These are phyloP conservation scores for Phyllotreta cruciferae DNA, from an alignment of 2,888 invertebrate genomes.

Conservation along the genomic window DNA sequence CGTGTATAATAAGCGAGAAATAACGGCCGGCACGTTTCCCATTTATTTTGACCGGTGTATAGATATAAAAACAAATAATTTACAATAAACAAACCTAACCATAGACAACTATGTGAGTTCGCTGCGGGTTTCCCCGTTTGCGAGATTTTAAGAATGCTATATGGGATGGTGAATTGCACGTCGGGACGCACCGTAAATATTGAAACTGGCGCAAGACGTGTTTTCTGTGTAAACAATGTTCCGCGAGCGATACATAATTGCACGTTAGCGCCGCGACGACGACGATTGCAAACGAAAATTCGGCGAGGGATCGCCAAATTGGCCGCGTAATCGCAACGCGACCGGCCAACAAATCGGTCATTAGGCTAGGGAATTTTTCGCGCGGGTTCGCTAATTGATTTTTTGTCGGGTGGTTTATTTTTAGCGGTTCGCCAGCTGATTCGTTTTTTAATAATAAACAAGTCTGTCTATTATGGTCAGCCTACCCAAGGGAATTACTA, in stretches of 20 bases:
- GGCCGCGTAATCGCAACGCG: too few relatives aligned
- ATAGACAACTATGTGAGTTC: conserved; percentile 11
- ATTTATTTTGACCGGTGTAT: conserved; percentile 23
- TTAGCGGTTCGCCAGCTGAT: too few relatives aligned
- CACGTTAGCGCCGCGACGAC: conserved; percentile 30
- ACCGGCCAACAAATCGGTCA: too few relatives aligned
- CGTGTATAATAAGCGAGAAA: too few relatives aligned
- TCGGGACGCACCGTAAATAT: conserved; percentile 43
- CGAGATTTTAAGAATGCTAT: background rate
- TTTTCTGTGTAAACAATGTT: conserved; percentile 57
- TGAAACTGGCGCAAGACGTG: conserved; percentile 58
- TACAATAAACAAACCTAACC: conserved; percentile 22
- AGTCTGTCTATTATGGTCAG: too few relatives aligned
- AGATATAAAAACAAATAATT: conserved; percentile 18
- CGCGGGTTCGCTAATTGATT: too few relatives aligned
- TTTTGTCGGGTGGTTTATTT: too few relatives aligned
- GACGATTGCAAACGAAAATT: too few relatives aligned
- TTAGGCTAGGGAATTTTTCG: too few relatives aligned
- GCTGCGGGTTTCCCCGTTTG: background rate
- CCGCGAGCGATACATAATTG: conserved; percentile 55
- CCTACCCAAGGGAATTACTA: too few relatives aligned
- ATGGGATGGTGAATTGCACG: conserved; percentile 11
- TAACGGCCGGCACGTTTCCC: background rate
- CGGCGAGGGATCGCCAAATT: too few relatives aligned
- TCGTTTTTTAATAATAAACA: too few relatives aligned